A percentile compares a stretch with the other conserved stretches of the same genome.
Conservation (phyloP, 2,888 invertebrate species). For the Drosophila ezoana region DNA sequence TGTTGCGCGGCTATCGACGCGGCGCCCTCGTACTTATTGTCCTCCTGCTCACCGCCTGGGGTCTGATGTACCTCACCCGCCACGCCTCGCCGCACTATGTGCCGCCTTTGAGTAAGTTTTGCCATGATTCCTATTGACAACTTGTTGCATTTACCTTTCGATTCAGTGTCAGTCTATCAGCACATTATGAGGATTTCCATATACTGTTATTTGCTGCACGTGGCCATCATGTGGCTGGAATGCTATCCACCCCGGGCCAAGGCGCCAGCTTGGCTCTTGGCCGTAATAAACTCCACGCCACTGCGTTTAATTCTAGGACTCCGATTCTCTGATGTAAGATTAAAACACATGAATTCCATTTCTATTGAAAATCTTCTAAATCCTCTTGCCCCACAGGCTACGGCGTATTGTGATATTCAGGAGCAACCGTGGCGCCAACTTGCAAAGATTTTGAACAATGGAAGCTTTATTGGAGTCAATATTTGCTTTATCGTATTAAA, state of each 20-base stretch:
- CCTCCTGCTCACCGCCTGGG: slow-evolving; percentile 71
- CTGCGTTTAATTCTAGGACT: slow-evolving; percentile 76
- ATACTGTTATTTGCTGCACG: slow-evolving; percentile 79
- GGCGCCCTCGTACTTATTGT: slow-evolving; percentile 79
- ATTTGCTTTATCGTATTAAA: slow-evolving; percentile 60
- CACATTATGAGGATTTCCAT: slow-evolving; percentile 70
- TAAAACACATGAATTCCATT: fast-evolving
- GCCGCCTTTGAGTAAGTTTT: slow-evolving; percentile 78
- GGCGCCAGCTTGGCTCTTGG: slow-evolving; percentile 61
- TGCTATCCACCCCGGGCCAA: slow-evolving; percentile 78
- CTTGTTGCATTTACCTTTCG: no score
- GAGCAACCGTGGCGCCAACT: slow-evolving; percentile 82
- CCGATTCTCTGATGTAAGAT: slow-evolving; percentile 77
- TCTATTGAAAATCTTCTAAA: background rate
- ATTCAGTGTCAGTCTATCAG: slow-evolving; percentile 77
- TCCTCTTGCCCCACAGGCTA: slow-evolving; percentile 58
- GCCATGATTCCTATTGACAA: background rate
- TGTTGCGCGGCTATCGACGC: slow-evolving; percentile 77
- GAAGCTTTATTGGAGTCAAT: slow-evolving; percentile 66
- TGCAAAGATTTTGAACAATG: slow-evolving; percentile 77
- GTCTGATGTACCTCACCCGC: slow-evolving; percentile 79
- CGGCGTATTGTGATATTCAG: slow-evolving; percentile 73
- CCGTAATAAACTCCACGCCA: slow-evolving; percentile 66
- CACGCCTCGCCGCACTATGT: slow-evolving; percentile 81
- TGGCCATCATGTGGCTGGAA: slow-evolving; percentile 80